A percentile compares a stretch with the other conserved stretches of the same genome.
Conservation (phyloP, 2,888 invertebrate genomes). For the Nomada lathburiana region DNA sequence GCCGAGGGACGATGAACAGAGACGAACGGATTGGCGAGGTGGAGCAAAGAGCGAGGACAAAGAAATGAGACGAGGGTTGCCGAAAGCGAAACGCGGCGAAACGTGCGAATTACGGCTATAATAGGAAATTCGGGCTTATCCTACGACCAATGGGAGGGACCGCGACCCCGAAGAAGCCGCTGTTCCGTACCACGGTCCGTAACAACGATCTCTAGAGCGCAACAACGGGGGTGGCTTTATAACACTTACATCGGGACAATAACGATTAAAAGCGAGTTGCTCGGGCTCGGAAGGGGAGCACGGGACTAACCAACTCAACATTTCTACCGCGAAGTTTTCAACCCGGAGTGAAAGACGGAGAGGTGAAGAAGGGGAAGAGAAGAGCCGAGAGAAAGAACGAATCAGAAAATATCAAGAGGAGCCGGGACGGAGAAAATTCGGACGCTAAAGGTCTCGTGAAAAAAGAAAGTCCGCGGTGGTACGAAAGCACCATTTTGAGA, state of each 20-base stretch:
- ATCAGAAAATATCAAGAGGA: constrained; percentile 6
- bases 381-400: background rate
- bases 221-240: constrained; percentile 69
- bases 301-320: constrained; percentile 43
- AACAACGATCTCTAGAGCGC: constrained; percentile 64
- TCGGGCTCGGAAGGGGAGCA: constrained; percentile 35
- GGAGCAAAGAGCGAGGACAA: constrained; percentile 22
- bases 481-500: constrained; percentile 69
- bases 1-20: constrained; percentile 12
- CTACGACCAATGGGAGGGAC: constrained; percentile 45
- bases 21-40: constrained; percentile 19
- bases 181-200: constrained; percentile 59
- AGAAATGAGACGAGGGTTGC: constrained; percentile 57
- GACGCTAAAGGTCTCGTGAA: constrained; percentile 44
- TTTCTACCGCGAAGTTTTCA: constrained; percentile 50
- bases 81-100: constrained; percentile 65
- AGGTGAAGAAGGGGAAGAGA: background rate
- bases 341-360: background rate
- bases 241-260: constrained; percentile 75
- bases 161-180: constrained; percentile 50
- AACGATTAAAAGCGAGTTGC: constrained; percentile 75
- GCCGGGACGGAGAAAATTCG: constrained; percentile 28
- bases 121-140: constrained; percentile 74
- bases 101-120: constrained; percentile 72
- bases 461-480: constrained; percentile 33